Conservation (phyloP, 2,888 invertebrate species). For the Acleris cristana region DNA sequence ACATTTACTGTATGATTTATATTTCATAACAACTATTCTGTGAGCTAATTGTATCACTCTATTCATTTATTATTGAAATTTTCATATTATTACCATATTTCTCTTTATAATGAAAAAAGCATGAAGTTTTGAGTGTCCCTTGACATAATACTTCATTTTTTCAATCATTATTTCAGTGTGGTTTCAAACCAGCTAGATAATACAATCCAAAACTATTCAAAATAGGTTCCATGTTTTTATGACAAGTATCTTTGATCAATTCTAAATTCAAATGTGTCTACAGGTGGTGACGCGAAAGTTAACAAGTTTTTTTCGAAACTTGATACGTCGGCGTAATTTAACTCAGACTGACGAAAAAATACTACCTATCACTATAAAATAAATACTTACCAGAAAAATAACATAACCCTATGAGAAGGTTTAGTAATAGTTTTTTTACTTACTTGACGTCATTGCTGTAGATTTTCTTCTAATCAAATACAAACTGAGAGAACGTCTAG, state of each 20-base stretch:
- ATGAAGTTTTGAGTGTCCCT: conserved; percentile 17
- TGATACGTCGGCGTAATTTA: no score
- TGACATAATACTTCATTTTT: conserved; percentile 23
- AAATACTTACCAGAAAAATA: background rate
- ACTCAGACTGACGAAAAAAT: no score
- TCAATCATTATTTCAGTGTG: background rate
- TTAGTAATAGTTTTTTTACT: conserved; percentile 1
- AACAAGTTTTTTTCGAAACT: no score
- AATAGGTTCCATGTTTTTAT: background rate
- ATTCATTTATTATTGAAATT: conserved; percentile 60
- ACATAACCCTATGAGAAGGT: background rate
- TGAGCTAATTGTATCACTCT: conserved; percentile 52
- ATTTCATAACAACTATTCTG: conserved; percentile 45
- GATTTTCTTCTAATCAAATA: conserved; percentile 29
- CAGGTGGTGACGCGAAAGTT: no score
- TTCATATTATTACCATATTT: conserved; percentile 22
- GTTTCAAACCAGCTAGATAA: conserved; percentile 5
- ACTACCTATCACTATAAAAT: background rate
- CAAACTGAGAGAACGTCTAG: conserved; percentile 25
- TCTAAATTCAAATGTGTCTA: no score
- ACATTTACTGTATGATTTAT: conserved; percentile 49
- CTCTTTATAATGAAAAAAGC: conserved; percentile 9
- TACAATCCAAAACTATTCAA: background rate
- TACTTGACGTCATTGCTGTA: conserved; percentile 36
- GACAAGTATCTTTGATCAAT: no score